Evolutionary conservation across 2,888 invertebrate species (phyloP).

Genomic region (Nomada fucata): DNA sequence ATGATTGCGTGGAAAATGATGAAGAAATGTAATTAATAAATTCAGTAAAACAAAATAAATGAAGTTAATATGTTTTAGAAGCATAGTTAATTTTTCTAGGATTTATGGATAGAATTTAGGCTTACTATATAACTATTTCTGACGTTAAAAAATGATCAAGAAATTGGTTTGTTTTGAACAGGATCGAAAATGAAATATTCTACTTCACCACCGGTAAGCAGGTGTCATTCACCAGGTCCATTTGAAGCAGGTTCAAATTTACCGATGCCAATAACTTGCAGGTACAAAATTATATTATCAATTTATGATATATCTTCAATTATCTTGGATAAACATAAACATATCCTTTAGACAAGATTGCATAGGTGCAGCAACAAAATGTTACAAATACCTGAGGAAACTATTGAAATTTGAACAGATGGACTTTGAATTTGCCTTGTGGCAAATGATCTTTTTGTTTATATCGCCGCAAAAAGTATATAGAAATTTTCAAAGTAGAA

Average conservation of each 20-base stretch:
- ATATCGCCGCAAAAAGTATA: slow-evolving; percentile 98
- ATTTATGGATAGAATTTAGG: slow-evolving; percentile 7
- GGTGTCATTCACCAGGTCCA: slow-evolving; percentile 82
- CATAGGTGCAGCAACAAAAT: slow-evolving; percentile 94
- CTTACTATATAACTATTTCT: neutral
- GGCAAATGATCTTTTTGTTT: slow-evolving; percentile 99
- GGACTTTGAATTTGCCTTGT: slow-evolving; percentile 99
- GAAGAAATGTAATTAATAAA: neutral
- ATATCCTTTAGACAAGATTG: slow-evolving; percentile 86
- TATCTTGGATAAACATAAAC: slow-evolving; percentile 72
- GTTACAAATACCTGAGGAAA: slow-evolving; percentile 93
- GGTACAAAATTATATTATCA: slow-evolving; percentile 64
- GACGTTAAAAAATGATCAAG: neutral
- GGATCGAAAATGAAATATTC: slow-evolving; percentile 86
- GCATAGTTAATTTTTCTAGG: neutral
- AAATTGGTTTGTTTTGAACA: slow-evolving; percentile 14
- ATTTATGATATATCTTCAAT: neutral
- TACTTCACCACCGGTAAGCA: slow-evolving; percentile 87
- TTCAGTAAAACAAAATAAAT: neutral
- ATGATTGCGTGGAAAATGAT: neutral
- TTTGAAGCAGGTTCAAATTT: slow-evolving; percentile 86
- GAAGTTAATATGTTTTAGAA: slow-evolving; percentile 1
- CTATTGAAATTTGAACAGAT: slow-evolving; percentile 97
- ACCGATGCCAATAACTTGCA: slow-evolving; percentile 87
- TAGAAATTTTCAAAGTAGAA: slow-evolving; percentile 98